Conservation (phyloP, 2,113 vertebrate species). For the Balaenoptera acutorostrata region DNA sequence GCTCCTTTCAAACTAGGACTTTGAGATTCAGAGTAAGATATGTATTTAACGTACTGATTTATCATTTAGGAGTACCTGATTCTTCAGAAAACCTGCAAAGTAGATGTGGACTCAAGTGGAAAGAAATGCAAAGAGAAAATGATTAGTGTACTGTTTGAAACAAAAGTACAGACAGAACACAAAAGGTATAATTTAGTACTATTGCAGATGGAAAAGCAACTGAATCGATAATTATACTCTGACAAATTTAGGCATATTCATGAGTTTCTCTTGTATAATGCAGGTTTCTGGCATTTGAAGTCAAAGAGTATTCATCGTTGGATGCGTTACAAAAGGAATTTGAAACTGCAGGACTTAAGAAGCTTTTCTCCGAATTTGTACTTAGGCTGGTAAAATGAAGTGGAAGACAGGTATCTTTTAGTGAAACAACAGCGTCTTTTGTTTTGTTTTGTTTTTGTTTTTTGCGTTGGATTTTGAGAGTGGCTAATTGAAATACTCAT, state of each 20-base stretch:
- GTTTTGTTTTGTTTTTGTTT: neutral
- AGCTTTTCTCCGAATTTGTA: slow-evolving; percentile 83
- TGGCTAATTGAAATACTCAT: slow-evolving; percentile 20
- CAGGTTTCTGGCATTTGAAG: slow-evolving; percentile 87
- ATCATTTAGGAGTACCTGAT: slow-evolving; percentile 87
- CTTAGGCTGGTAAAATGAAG: slow-evolving; percentile 75
- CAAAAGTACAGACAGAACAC: slow-evolving; percentile 77
- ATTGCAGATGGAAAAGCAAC: slow-evolving; percentile 78
- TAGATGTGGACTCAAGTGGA: slow-evolving; percentile 93
- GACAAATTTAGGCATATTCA: slow-evolving; percentile 77
- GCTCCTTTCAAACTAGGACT: slow-evolving; percentile 39
- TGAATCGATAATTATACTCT: slow-evolving; percentile 79
- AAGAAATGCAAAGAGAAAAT: slow-evolving; percentile 96
- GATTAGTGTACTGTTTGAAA: slow-evolving; percentile 90
- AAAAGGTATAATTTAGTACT: slow-evolving; percentile 85
- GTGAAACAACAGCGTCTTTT: slow-evolving; percentile 3
- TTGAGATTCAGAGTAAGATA: neutral
- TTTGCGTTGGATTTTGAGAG: neutral
- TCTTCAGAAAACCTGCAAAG: slow-evolving; percentile 90
- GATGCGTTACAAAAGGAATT: slow-evolving; percentile 87
- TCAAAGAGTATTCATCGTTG: slow-evolving; percentile 83
- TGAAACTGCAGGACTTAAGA: slow-evolving; percentile 79
- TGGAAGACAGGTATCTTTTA: slow-evolving; percentile 13
- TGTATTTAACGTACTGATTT: slow-evolving; percentile 55
- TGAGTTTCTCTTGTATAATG: slow-evolving; percentile 72